These are phyloP conservation scores for Drosophila parvula DNA, from an alignment of 1,140 invertebrate genomes.

Conservation along the genomic window DNA sequence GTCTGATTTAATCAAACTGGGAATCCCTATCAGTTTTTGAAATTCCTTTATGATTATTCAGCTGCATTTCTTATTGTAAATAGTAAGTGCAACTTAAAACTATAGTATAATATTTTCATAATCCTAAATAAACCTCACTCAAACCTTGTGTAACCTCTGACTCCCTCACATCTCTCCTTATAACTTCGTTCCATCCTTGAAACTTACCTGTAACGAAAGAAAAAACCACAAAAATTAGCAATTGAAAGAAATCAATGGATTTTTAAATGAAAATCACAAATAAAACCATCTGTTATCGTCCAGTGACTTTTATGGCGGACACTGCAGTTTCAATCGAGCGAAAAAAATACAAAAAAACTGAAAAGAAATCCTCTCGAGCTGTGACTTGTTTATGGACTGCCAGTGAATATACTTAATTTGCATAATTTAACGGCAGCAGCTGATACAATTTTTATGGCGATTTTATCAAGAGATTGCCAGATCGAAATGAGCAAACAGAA, in stretches of 20 bases:
- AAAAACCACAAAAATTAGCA: slow-evolving; percentile 42
- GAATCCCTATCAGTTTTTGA: not conserved
- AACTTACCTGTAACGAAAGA: slow-evolving; percentile 63
- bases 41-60: not conserved
- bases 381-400: slow-evolving; percentile 41
- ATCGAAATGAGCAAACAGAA: slow-evolving; percentile 47
- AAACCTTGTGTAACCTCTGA: not conserved
- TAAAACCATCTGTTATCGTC: slow-evolving; percentile 53
- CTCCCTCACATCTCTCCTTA: not conserved
- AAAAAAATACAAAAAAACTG: not conserved
- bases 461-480: slow-evolving; percentile 54
- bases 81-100: not conserved
- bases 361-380: slow-evolving; percentile 17
- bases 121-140: not conserved
- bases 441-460: slow-evolving; percentile 61
- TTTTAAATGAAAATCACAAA: slow-evolving; percentile 45
- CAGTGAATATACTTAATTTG: slow-evolving; percentile 37
- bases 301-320: slow-evolving; percentile 40
- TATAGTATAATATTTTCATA: not conserved
- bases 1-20: not conserved
- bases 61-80: not conserved
- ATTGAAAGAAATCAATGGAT: slow-evolving; percentile 27
- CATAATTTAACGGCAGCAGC: slow-evolving; percentile 48
- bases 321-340: slow-evolving; percentile 25
- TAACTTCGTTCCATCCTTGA: not conserved